Evolutionary conservation across 2,113 vertebrate genomes (phyloP), one percentile per base, ranked within the genome.

Genomic region (Alaudala cheleensis): DNA sequence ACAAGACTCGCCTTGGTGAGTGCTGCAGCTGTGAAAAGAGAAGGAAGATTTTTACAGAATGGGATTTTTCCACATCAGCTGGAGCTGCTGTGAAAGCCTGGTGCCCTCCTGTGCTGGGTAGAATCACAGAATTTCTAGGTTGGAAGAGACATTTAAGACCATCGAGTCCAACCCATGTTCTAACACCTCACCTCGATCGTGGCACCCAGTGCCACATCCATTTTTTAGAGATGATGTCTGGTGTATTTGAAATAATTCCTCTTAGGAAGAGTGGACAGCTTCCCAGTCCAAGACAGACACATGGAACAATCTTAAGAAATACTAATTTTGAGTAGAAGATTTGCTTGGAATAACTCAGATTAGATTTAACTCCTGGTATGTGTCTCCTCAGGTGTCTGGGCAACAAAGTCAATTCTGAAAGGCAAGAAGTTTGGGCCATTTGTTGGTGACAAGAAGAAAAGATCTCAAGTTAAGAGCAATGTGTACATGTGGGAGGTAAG

Each of bases 401-500:
- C 99, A 86, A 98, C 98, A 54, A 98, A 96, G 81, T 95, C 98
- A 64, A 99, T 99, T 97, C 98, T 99, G 84, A 99, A 99, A 98
- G 99, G 99, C 92, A 99, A 98, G 96, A 98, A 99, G 87, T 99
- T 99, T 93, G 99, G 99, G 67, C 99, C 99, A 4, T 99, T 99
- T 97, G 95, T 98, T 76, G 99, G 99, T 71, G 99, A 99, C 94
- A 99, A 98, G 98, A 99, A 99, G 34, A 99, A 99, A 94, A 98
- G 99, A 91, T 99, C 98, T 90, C 99, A 99, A 98, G 99, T 99
- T 93, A 98, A 99, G 86, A 99, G 98, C 97, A 99, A 99, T 97
- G 99, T 99, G 16, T 99, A 99, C 97, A 99, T 99, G 99, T 99
- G 99, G 99, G 99, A 99, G 99, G 99, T 99, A 98, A 92, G 99